A percentile compares a stretch with the other conserved stretches of the same genome.
Evolutionary conservation across 1,140 invertebrate species (phyloP).

Genomic region (Diabrotica virgifera): DNA sequence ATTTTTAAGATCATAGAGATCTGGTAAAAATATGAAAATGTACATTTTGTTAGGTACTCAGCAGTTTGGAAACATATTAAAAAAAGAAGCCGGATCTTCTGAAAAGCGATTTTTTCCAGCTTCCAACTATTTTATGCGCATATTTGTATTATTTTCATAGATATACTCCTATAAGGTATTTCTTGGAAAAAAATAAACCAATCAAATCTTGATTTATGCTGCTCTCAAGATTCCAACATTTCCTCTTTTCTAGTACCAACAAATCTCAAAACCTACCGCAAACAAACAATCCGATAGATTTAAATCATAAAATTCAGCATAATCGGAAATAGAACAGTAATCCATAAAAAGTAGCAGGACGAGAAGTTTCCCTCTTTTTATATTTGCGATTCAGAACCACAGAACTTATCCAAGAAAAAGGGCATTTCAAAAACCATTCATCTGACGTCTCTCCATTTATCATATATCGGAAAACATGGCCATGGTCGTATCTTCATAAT

Average conservation of each 20-base stretch:
- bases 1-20: no score
- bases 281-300: slow-evolving; percentile 5
- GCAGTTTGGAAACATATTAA: no score
- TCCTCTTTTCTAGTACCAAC: neutral
- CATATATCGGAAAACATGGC: slow-evolving; percentile 22
- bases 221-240: neutral
- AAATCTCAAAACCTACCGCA: slow-evolving; percentile 2
- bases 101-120: no score
- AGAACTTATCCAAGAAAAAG: slow-evolving; percentile 31
- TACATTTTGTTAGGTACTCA: no score
- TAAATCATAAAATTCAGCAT: slow-evolving; percentile 21
- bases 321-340: slow-evolving; percentile 33
- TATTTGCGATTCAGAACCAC: slow-evolving; percentile 36
- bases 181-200: no score
- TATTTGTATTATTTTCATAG: no score
- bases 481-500: neutral
- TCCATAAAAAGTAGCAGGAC: slow-evolving; percentile 29
- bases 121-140: no score
- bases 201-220: neutral
- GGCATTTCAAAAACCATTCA: slow-evolving; percentile 45
- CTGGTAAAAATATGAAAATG: no score
- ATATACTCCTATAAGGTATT: no score
- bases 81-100: no score
- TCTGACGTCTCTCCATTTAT: slow-evolving; percentile 39
- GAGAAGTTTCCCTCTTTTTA: slow-evolving; percentile 26